Evolutionary conservation across 2,797 vertebrate species (phyloP).

Genomic region (Eulemur coronatus): DNA sequence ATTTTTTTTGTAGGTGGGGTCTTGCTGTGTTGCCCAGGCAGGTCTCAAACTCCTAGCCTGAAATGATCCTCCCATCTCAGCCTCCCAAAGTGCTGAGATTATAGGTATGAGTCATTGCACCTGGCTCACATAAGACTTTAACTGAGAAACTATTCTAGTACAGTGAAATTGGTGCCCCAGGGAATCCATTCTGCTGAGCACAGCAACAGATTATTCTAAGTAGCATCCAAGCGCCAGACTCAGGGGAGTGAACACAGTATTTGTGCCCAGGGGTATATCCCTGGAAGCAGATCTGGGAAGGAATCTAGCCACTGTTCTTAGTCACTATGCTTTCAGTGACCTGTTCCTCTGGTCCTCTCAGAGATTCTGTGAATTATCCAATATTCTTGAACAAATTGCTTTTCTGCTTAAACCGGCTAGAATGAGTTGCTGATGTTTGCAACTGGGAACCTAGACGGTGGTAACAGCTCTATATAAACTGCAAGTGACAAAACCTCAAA

Average conservation of each 20-base stretch:
- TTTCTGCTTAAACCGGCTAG: background rate
- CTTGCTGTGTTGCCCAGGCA: background rate
- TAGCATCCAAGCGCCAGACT: background rate
- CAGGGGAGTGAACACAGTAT: rapidly evolving
- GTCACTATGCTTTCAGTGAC: background rate
- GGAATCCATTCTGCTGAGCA: background rate
- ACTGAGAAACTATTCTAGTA: too few relatives aligned
- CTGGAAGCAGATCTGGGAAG: background rate
- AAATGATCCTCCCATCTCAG: background rate
- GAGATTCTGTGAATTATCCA: background rate
- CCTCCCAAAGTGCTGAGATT: background rate
- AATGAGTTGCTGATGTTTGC: background rate
- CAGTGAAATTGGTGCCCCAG: too few relatives aligned
- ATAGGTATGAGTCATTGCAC: background rate
- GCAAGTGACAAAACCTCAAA: background rate
- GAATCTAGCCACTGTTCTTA: background rate
- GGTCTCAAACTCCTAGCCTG: background rate
- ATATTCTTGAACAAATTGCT: background rate
- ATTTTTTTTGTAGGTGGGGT: background rate
- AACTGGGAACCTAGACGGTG: background rate
- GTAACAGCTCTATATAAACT: background rate
- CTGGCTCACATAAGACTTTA: background rate
- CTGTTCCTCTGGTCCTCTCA: background rate
- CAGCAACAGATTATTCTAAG: background rate
- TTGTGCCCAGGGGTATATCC: background rate